Percentiles rank a stretch among this genome's conserved stretches.
Conservation (phyloP, 1,140 invertebrate species). For the Patella vulgata region DNA sequence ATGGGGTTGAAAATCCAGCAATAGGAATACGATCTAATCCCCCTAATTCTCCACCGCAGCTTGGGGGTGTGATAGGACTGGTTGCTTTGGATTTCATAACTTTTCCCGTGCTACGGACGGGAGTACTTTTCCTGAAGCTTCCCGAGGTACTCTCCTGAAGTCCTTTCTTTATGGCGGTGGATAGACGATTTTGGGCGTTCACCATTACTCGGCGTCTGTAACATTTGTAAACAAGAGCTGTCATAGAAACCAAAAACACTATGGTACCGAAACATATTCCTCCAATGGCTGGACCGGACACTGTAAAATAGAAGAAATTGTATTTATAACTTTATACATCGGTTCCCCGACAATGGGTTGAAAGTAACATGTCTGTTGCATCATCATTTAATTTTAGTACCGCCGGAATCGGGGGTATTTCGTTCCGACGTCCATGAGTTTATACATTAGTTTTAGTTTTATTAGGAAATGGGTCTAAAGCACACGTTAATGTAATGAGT, state of each 20-base stretch:
- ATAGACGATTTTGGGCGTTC: slow-evolving; percentile 58
- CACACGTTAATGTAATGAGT: no score
- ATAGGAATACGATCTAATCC: slow-evolving; percentile 38
- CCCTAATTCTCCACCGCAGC: slow-evolving; percentile 27
- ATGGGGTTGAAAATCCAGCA: slow-evolving; percentile 37
- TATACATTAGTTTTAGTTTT: no score
- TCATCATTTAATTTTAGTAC: no score
- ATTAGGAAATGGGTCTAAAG: no score
- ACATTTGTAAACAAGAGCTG: slow-evolving; percentile 56
- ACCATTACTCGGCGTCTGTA: slow-evolving; percentile 53
- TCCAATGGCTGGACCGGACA: slow-evolving; percentile 40
- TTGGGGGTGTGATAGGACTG: slow-evolving; percentile 50
- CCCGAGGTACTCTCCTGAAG: slow-evolving; percentile 55
- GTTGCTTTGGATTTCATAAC: slow-evolving; percentile 59
- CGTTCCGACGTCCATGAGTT: no score
- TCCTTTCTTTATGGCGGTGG: slow-evolving; percentile 63
- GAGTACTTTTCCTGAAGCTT: slow-evolving; percentile 44
- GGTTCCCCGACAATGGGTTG: no score
- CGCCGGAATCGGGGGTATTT: no score
- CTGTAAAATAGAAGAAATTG: slow-evolving; percentile 46
- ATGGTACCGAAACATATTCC: slow-evolving; percentile 52
- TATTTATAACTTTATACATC: no score
- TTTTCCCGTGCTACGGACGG: slow-evolving; percentile 30
- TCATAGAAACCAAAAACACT: slow-evolving; percentile 44
- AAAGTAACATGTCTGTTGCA: no score